Conservation (phyloP, 2,113 vertebrate species). For the Brachirus orientalis region DNA sequence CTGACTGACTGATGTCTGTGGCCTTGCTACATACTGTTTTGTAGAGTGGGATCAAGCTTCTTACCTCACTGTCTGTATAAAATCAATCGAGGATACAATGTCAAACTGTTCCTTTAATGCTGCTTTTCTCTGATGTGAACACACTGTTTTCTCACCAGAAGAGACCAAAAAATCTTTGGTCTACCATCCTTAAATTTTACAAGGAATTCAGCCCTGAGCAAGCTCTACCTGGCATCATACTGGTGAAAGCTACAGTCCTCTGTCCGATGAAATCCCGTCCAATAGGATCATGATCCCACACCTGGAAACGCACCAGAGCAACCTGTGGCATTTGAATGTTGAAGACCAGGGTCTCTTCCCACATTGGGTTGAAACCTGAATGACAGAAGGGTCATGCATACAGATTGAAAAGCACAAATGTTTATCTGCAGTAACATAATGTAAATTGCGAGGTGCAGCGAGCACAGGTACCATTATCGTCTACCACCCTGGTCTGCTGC, state of each 20-base stretch:
- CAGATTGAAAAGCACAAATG: background rate
- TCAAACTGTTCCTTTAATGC: too few relatives aligned
- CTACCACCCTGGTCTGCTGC: conserved; percentile 94
- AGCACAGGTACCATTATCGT: conserved; percentile 89
- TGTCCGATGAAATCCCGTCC: conserved; percentile 96
- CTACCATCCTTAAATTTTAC: too few relatives aligned
- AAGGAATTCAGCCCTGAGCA: too few relatives aligned
- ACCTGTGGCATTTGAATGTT: conserved; percentile 92
- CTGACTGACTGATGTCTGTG: too few relatives aligned
- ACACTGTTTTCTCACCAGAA: too few relatives aligned
- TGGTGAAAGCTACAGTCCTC: conserved; percentile 91
- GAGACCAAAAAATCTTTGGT: too few relatives aligned
- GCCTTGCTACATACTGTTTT: too few relatives aligned
- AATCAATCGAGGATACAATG: too few relatives aligned
- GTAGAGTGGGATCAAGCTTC: too few relatives aligned
- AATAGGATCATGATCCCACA: conserved; percentile 96
- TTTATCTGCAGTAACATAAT: background rate
- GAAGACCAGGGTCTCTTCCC: conserved; percentile 97
- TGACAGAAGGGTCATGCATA: background rate
- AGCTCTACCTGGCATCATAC: conserved; percentile 92
- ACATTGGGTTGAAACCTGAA: conserved; percentile 97
- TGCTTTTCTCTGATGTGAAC: too few relatives aligned
- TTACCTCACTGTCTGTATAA: too few relatives aligned
- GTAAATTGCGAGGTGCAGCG: background rate
- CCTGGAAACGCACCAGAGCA: conserved; percentile 90